Conservation (phyloP, 2,888 invertebrate species). For the Catocala sponsa region DNA sequence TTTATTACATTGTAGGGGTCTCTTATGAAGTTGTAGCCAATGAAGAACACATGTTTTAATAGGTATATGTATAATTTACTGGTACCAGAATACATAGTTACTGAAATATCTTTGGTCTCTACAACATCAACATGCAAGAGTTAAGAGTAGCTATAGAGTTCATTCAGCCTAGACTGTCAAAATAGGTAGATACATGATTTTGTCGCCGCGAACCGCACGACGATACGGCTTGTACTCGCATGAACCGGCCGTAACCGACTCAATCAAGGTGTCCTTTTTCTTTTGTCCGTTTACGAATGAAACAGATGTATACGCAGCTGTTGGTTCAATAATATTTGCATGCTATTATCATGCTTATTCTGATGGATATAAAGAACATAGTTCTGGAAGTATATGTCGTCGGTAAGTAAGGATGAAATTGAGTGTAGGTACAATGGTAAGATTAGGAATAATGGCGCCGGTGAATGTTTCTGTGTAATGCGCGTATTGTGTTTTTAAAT, state of each 20-base stretch:
- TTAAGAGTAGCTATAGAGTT: too few relatives aligned
- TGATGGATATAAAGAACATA: neutral
- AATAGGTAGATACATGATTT: slow-evolving; percentile 9
- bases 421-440: slow-evolving; percentile 16
- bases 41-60: too few relatives aligned
- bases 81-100: too few relatives aligned
- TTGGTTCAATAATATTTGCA: neutral
- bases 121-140: neutral
- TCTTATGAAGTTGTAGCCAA: too few relatives aligned
- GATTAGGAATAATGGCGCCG: slow-evolving; percentile 19
- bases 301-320: slow-evolving; percentile 14
- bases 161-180: slow-evolving; percentile 3
- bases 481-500: too few relatives aligned
- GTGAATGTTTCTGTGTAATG: slow-evolving; percentile 13
- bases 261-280: slow-evolving; percentile 30
- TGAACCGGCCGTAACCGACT: slow-evolving; percentile 30
- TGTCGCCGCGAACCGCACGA: slow-evolving; percentile 3
- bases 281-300: slow-evolving; percentile 12
- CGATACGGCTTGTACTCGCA: slow-evolving; percentile 14
- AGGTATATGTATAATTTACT: too few relatives aligned
- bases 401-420: neutral
- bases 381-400: neutral
- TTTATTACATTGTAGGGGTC: too few relatives aligned
- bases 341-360: slow-evolving; percentile 8
- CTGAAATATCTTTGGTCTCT: too few relatives aligned